Base-by-base conservation (phyloP, 2,888 invertebrate genomes). In the Zygothrica quintamaculata region DNA sequence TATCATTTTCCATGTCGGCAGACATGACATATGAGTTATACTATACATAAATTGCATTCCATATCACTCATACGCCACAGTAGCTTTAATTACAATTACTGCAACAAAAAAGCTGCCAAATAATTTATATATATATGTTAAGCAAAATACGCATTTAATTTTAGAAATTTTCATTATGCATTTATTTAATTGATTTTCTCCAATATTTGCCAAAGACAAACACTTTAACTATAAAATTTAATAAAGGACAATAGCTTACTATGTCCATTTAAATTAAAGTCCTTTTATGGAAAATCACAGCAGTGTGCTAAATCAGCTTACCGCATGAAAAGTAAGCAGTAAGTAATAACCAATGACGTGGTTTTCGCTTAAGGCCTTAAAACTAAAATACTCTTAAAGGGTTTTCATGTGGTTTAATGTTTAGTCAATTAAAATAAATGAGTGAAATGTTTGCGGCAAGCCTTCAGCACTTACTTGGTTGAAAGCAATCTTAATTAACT, bases 11-110 rank as follows among this genome's bases (percentile, higher is more conserved):
- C 57, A 60, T 42, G 44, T 42, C 53, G 55, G 51, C 76, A 62
- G 48, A 67, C 79, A 65, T 71, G 86, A 65, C 87, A 68, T 78
- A 82, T 87, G 82, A 81, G 86, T 65, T 69, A 69, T 68, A 62
- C 58, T 52, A 8, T 57, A 42, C 61, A 85, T 74, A 64, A 61
- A 82, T 87, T 84, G 52, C 57, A 69, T 58, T 62, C 56, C 67
- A 65, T 61, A 81, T 85, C 70, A 85, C 65, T 78, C 76, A 85
- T 82, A 62, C 42, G 73, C 44, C 52, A 42, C 52, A 47, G 51
- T 44, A 13, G 60, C 61, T 77, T 78, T 84, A 87, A 81, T 81
- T 72, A 65, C 51, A 57, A 39, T 61, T 33, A 42, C 26, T n/a
- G n/a, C n/a, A n/a, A n/a, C n/a, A n/a, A n/a, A n/a, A n/a, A n/a